Evolutionary conservation across 2,113 vertebrate genomes (phyloP).

Genomic region (Centropus unirufus): DNA sequence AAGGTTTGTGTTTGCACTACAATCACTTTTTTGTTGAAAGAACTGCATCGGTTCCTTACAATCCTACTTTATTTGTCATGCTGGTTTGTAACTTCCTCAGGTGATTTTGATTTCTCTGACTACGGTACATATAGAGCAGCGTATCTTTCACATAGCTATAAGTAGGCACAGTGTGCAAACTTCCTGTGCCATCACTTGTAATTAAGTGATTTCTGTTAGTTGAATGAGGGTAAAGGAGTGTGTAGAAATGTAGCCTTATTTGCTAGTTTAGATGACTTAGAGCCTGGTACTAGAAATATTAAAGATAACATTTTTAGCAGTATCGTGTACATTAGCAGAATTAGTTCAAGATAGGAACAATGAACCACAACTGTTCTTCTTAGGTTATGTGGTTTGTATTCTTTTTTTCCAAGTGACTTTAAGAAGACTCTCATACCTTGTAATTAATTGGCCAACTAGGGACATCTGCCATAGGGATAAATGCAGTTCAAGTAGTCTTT

Average conservation of each 20-base stretch:
- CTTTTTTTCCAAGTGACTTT: conserved; percentile 61
- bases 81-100: background rate
- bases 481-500: conserved; percentile 79
- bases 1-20: background rate
- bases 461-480: conserved; percentile 87
- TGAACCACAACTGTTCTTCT: conserved; percentile 57
- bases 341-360: conserved; percentile 44
- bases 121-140: background rate
- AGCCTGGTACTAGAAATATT: conserved; percentile 16
- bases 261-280: background rate
- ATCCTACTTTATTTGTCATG: background rate
- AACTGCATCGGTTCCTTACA: background rate
- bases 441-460: conserved; percentile 92
- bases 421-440: conserved; percentile 66
- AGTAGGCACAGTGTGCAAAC: background rate
- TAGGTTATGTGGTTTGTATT: background rate
- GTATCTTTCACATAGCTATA: background rate
- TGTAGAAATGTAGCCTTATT: background rate
- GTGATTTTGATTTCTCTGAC: background rate
- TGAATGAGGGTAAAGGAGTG: background rate
- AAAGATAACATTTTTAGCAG: conserved; percentile 21
- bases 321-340: background rate
- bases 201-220: background rate
- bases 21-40: background rate
- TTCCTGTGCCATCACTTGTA: background rate